Base-by-base conservation (phyloP, 2,113 vertebrate genomes). In the Oreotrochilus melanogaster region DNA sequence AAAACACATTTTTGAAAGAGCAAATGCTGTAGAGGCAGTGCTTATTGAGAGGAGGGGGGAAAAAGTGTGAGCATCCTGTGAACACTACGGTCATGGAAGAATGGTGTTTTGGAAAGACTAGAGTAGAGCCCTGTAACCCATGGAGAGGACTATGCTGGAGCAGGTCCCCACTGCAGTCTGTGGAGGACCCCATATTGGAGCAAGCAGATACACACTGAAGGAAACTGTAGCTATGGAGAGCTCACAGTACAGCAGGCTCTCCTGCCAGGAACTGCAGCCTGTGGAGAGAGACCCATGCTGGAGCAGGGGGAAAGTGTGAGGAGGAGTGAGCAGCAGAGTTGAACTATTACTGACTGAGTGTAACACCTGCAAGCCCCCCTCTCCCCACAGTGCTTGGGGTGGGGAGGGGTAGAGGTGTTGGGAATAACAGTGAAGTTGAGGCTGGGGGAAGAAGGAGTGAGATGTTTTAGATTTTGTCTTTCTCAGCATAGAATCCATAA, bases 381-480 rank as follows among this genome's bases (percentile, higher is more conserved):
- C 6, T 6, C 12, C 10, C 17, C 1, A 1, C 1, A 0, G 24
- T 65, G 57, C 37, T 11, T 71, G 37, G 18, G 17, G 7, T 14
- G 13, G 7, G 16, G n/a, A 3, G 7, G 65, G 18, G 10, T 58
- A 24, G 48, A 56, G 10, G 11, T 85, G 27, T 22, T 91, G 43
- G 39, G 35, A 82, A 43, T 62, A 18, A 78, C 22, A 57, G 16
- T 54, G 25, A 64, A 35, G 6, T 30, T 78, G 53, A 88, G 13
- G n/a, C 43, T 60, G 23, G 13, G 24, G 27, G 27, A 60, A 15
- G 74, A 64, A 0, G 1, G 5, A 11, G 7, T 2, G 3, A 78
- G 17, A 10, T 33, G 7, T 10, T 79, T 4, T 12, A 72, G 54
- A 3, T 70, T 90, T 74, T 86, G 11, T 64, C 14, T 61, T 28